Percentiles rank a stretch among this genome's conserved stretches.
Evolutionary conservation across 2,113 vertebrate genomes (phyloP).

Genomic region (Oncorhynchus mykiss): DNA sequence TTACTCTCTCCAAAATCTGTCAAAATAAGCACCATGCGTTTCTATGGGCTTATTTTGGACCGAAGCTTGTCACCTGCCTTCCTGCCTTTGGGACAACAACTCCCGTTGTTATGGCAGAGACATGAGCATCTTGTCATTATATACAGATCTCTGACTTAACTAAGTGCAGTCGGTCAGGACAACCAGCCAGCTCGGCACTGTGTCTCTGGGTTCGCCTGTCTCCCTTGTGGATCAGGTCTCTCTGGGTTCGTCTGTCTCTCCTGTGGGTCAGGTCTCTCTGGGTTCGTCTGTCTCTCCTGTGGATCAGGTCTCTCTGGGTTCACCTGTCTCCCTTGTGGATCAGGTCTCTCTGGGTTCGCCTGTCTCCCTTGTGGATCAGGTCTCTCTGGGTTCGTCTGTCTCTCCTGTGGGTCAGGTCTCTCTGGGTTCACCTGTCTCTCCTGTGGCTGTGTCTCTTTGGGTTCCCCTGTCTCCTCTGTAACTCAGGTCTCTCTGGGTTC

Average conservation of each 20-base stretch:
- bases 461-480: not conserved
- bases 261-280: not conserved
- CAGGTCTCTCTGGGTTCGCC: not conserved
- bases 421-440: no score
- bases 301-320: conserved; percentile 8
- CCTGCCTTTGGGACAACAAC: no score
- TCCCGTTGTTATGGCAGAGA: no score
- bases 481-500: not conserved
- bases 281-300: not conserved
- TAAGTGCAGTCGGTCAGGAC: not conserved
- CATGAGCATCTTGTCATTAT: no score
- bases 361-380: no score
- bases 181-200: not conserved
- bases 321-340: no score
- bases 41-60: no score
- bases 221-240: not conserved
- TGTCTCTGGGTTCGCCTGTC: not conserved
- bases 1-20: no score
- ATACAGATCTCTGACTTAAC: no score
- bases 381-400: no score
- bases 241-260: not conserved
- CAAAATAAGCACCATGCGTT: no score
- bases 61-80: no score
- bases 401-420: not conserved
- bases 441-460: not conserved